Evolutionary conservation across 2,113 vertebrate species (phyloP), one percentile per base, ranked within the genome.

Genomic region (Aplodontia rufa): DNA sequence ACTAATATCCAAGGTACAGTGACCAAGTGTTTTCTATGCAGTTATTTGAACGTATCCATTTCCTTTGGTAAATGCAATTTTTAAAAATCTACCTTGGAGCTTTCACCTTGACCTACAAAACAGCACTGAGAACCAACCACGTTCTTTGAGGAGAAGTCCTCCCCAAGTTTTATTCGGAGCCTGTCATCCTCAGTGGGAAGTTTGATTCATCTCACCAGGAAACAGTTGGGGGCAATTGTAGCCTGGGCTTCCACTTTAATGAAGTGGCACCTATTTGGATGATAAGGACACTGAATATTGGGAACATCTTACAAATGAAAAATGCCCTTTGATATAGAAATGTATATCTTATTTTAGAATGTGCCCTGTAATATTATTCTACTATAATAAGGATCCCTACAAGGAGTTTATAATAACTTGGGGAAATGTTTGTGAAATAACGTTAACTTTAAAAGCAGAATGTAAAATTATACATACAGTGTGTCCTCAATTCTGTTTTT

Each of bases 51-150:
- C 84, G 66, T 91, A 96, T 90, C 82, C 55, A 68, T 85, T 97
- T 97, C 82, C 71, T 85, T 89, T 83, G 82, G 69, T 83, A 71
- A 97, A 89, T 37, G 71, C 10, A 78, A 55, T 87, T 96, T 91
- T 74, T 8, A 8, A 76, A 87, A 76, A 62, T 84, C 79, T 78
- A 91, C 90, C 91, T 91, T 88, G 68, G 87, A 92, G 85, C 78
- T 96, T 96, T 93, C 94, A 96, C 93, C 91, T 95, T 97, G 95
- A 95, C 82, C 94, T 97, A 94, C 58, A 96, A 97, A 97, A 87
- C 78, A 91, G 86, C 40, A 3, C n/a, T 51, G 69, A 66, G n/a
- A 47, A 55, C 55, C 79, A n/a, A n/a, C 51, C 40, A 58, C 30
- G 42, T 96, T 96, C 91, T 88, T 58, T n/a, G 40, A 78, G 83